Evolutionary conservation across 2,797 vertebrate species (phyloP).

Genomic region (Todus mexicanus): DNA sequence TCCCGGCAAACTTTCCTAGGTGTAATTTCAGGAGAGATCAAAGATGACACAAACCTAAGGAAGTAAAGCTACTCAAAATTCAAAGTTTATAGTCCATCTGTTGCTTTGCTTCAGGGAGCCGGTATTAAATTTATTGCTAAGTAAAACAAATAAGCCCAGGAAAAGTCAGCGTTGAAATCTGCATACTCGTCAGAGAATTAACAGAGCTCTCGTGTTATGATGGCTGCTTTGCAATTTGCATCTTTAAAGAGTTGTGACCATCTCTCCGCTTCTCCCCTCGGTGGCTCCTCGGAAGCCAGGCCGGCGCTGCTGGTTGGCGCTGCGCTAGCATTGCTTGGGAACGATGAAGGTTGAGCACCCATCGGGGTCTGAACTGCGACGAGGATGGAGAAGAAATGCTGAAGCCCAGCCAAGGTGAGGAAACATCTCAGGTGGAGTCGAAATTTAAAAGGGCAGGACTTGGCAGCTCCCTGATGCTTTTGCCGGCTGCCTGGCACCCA

Average conservation of each 20-base stretch:
- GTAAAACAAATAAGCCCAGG: slow-evolving; percentile 77
- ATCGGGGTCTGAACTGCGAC: accelerated
- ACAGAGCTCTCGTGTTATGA: slow-evolving; percentile 69
- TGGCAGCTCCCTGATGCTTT: accelerated
- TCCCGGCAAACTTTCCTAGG: slow-evolving; percentile 63
- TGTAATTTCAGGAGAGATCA: slow-evolving; percentile 74
- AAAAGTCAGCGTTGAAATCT: slow-evolving; percentile 67
- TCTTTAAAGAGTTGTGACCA: slow-evolving; percentile 81
- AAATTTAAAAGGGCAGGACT: not conserved
- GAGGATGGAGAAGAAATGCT: not conserved
- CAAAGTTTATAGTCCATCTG: slow-evolving; percentile 80
- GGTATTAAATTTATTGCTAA: slow-evolving; percentile 79
- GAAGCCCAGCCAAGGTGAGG: not conserved
- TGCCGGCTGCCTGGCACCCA: not conserved
- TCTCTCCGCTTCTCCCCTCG: slow-evolving; percentile 6
- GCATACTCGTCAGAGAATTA: slow-evolving; percentile 74
- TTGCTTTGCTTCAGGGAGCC: slow-evolving; percentile 74
- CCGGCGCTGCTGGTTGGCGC: not conserved
- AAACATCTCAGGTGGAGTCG: not conserved
- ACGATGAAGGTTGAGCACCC: not conserved
- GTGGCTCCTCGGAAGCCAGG: not conserved
- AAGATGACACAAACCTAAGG: slow-evolving; percentile 53
- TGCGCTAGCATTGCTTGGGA: accelerated
- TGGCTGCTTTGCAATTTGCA: slow-evolving; percentile 81
- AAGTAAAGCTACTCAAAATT: slow-evolving; percentile 73